Conservation (phyloP, 2,888 invertebrate species). For the Phyto melanocephala region DNA sequence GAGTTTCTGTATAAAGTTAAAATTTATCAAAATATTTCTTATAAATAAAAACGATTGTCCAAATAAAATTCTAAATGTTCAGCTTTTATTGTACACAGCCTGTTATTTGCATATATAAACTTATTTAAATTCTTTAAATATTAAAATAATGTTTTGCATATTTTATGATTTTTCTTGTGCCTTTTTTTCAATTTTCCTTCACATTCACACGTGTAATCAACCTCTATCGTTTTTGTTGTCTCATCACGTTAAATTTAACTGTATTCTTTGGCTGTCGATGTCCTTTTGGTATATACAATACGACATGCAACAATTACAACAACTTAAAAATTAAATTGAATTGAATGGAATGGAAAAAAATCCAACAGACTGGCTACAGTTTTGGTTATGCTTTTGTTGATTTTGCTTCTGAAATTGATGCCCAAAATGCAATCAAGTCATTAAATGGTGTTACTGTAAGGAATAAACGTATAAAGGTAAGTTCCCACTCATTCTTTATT, state of each 20-base stretch:
- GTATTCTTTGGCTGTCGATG: background rate
- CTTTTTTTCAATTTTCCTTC: background rate
- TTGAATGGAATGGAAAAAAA: background rate
- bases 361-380: conserved; percentile 91
- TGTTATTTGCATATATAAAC: background rate
- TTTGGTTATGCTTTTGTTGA: conserved; percentile 98
- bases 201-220: background rate
- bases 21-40: too few species aligned
- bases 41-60: too few species aligned
- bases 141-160: background rate
- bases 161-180: background rate
- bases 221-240: conserved; percentile 19
- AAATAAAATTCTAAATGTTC: background rate
- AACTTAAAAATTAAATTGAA: background rate
- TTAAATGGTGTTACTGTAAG: conserved; percentile 93
- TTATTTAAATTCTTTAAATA: conserved; percentile 16
- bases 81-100: background rate
- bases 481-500: conserved; percentile 26
- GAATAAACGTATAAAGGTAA: conserved; percentile 93
- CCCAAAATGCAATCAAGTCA: conserved; percentile 89
- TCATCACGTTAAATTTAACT: conserved; percentile 46
- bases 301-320: conserved; percentile 8
- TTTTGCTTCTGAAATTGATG: conserved; percentile 91
- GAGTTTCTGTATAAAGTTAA: too few species aligned
- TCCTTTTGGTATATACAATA: background rate